Evolutionary conservation across 1,140 invertebrate species (phyloP), one percentile per base, ranked within the genome.

Genomic region (Drusus annulatus): DNA sequence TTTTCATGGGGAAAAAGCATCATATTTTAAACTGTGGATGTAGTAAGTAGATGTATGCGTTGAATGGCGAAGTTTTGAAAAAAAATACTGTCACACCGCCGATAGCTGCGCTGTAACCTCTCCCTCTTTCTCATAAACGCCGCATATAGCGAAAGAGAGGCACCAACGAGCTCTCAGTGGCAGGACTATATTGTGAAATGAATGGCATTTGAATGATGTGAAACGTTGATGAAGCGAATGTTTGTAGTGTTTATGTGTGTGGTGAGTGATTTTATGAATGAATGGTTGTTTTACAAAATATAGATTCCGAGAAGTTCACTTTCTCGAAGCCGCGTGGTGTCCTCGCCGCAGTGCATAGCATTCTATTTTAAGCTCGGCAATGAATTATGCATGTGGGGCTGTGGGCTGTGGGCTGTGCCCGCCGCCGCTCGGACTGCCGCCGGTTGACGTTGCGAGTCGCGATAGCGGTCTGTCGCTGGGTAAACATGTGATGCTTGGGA

Each of bases 281-380:
- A 23, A 21, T 60, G 15, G 56, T 60, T 60, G 16, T 56, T 56
- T 17, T 21, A 17, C n/a, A 60, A 60, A 60, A 60, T 60, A 23
- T 60, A 15, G 56, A 19, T 60, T 60, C 56, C 23, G 56, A 25
- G 23, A 63, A 28, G 16, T 63, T n/a, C 25, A 63, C 62, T 63
- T 63, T 63, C 62, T 63, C 62, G 23, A 25, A 13, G 25, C 45
- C 19, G 15, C 73, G 6, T 52, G 73, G 7, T 19, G 73, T 56
- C 73, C 52, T 28, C 68, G 60, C 31, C 36, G 25, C 68, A 31
- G 17, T 25, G 73, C 21, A 31, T 28, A 52, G 51, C 21, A 25
- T 56, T 75, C 73, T 75, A 75, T 56, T 75, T 75, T 58, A 28
- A 75, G 51, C 6, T 25, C 69, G 69, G 17, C 51, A 52, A 56